phyloP scores from a whole-genome alignment of 2,888 invertebrate genomes.

The Macrostomum cliftonense region DNA sequence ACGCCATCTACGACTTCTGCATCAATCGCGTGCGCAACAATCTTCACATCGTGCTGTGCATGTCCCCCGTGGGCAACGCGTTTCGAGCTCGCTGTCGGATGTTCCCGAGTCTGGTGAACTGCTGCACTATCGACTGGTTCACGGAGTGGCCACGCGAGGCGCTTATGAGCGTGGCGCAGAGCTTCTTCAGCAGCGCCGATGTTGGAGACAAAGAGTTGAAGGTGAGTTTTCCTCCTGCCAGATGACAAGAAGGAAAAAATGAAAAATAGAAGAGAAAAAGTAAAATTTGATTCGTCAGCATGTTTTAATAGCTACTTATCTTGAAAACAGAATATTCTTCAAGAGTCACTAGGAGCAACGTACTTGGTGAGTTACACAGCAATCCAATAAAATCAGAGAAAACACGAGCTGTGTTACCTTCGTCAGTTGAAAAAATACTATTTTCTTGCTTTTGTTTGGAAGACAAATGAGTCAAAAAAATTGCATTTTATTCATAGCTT shows the following conservation, averaged over 20 bases:
- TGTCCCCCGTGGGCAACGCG: constrained; percentile 73
- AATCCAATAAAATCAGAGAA: too few relatives aligned
- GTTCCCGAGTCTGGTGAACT: constrained; percentile 39
- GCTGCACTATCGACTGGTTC: constrained; percentile 39
- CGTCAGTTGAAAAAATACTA: too few relatives aligned
- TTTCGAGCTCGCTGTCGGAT: constrained; percentile 48
- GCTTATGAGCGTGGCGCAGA: constrained; percentile 56
- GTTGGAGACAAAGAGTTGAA: constrained; percentile 42
- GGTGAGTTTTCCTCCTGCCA: constrained; percentile 18
- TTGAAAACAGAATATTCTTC: too few relatives aligned
- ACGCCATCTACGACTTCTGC: constrained; percentile 64
- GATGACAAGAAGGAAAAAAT: not conserved
- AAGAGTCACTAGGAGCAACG: too few relatives aligned
- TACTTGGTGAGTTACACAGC: too few relatives aligned
- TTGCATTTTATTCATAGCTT: too few relatives aligned
- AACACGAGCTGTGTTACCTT: too few relatives aligned
- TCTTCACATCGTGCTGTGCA: constrained; percentile 65
- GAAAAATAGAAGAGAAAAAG: too few relatives aligned
- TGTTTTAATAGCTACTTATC: too few relatives aligned
- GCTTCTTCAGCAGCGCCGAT: constrained; percentile 47
- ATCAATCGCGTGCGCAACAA: constrained; percentile 56
- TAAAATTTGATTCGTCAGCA: too few relatives aligned
- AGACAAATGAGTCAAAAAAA: too few relatives aligned
- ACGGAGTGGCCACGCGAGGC: constrained; percentile 76
- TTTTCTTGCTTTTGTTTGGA: too few relatives aligned